Evolutionary conservation across 2,113 vertebrate genomes (phyloP).

Genomic region (Corythaeola cristata): DNA sequence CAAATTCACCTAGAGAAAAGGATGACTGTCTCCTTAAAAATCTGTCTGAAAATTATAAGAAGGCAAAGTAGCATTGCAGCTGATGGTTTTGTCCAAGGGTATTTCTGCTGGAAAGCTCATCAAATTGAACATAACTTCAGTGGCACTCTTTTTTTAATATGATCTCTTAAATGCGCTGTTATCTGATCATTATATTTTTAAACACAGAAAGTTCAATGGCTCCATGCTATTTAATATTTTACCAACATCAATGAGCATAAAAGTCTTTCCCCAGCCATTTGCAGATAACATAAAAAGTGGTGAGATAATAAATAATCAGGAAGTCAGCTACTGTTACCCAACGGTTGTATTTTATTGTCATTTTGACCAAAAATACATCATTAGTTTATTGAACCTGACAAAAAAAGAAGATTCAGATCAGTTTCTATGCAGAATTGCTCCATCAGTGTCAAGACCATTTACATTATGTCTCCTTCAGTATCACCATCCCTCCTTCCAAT

Average conservation of each 20-base stretch:
- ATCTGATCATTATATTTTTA: conserved; percentile 4
- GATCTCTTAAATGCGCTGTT: not conserved
- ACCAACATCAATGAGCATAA: not conserved
- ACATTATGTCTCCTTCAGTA: not conserved
- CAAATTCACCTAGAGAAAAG: not conserved
- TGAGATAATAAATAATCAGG: not conserved
- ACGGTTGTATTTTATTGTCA: not conserved
- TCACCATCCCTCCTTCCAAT: not conserved
- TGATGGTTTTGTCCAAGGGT: not conserved
- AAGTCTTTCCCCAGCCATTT: not conserved
- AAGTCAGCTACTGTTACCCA: not conserved
- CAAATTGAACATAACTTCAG: not conserved
- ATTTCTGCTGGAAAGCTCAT: not conserved
- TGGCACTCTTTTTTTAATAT: not conserved
- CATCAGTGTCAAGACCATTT: conserved; percentile 27
- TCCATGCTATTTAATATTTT: not conserved
- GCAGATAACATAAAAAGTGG: not conserved
- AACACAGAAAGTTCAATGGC: not conserved
- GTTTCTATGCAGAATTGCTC: not conserved
- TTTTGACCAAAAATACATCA: not conserved
- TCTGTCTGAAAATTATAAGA: not conserved
- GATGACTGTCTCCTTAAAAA: not conserved
- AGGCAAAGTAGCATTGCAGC: rapidly evolving
- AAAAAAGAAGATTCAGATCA: not conserved
- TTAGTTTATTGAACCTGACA: not conserved